phyloP scores from a whole-genome alignment of 30 jellyfish, hydroid and myxozoan genomes.

The Rhopilema esculentum region DNA sequence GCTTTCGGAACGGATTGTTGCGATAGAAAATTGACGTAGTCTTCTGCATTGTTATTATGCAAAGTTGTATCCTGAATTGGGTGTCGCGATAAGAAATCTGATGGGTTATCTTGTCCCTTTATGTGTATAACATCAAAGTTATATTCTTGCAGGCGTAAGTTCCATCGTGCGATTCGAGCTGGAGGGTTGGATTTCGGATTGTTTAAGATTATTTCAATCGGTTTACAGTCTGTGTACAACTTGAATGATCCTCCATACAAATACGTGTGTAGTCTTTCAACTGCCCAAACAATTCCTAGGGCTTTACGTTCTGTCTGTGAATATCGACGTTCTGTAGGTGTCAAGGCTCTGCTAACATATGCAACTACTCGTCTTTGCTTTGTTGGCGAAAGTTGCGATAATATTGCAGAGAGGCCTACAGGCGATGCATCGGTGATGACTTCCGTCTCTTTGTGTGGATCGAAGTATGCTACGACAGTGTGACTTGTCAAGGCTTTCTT shows the following conservation, averaged over 20 bases:
- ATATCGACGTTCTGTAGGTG: slow-evolving; percentile 57
- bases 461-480: slow-evolving; percentile 40
- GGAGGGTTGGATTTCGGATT: slow-evolving; percentile 15
- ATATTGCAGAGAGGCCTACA: slow-evolving; percentile 50
- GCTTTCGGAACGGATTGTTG: slow-evolving; percentile 27
- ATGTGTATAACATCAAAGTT: slow-evolving; percentile 37
- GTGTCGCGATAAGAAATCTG: slow-evolving; percentile 30
- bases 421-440: slow-evolving; percentile 67
- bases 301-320: slow-evolving; percentile 68
- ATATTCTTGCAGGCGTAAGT: slow-evolving; percentile 35
- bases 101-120: slow-evolving; percentile 29
- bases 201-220: slow-evolving; percentile 2
- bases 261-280: slow-evolving; percentile 50
- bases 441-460: slow-evolving; percentile 30
- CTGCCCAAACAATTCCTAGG: slow-evolving; percentile 50
- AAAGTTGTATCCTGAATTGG: slow-evolving; percentile 30
- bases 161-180: slow-evolving; percentile 26
- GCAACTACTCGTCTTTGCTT: slow-evolving; percentile 47
- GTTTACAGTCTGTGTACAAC: slow-evolving; percentile 6
- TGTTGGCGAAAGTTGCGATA: slow-evolving; percentile 49
- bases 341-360: slow-evolving; percentile 56
- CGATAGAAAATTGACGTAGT: slow-evolving; percentile 32
- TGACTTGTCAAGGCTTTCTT: slow-evolving; percentile 36
- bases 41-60: slow-evolving; percentile 23
- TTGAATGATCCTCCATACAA: slow-evolving; percentile 32